Evolutionary conservation across 2,888 invertebrate genomes (phyloP), one percentile per base, ranked within the genome.

Genomic region (Megastigmus dorsalis): DNA sequence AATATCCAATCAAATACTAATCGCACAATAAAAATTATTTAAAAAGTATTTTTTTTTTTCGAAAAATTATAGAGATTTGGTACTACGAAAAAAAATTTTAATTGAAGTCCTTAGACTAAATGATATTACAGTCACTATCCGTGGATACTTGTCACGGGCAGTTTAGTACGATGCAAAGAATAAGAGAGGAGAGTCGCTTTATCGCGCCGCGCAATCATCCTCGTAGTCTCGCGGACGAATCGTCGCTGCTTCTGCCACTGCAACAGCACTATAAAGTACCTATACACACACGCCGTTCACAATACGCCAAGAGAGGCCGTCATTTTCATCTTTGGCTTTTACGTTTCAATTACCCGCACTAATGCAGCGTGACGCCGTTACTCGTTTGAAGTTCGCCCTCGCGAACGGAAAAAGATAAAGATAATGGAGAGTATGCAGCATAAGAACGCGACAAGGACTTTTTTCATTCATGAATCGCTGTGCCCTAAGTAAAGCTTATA

Each of bases 341-440:
- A 79, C 78, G 80, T 75, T 79, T 79, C 79, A 81, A 83, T 83
- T 81, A 78, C 72, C 36, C 50, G 69, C 75, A 77, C 70, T 79
- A 75, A 80, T 81, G 81, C 80, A n/a, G n/a, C n/a, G n/a, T n/a
- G n/a, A n/a, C 80, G 80, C 77, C 69, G 79, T 78, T 82, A 77
- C n/a, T n/a, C n/a, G n/a, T n/a, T 80, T 82, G 74, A 73, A 70
- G 52, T 68, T 74, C 63, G 68, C 71, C 72, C 71, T 62, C 1
- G 20, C 23, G 20, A 18, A 28, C 5, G 43, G 15, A 60, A 62
- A 43, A 23, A 54, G 3, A 57, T n/a, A 48, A 48, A 10, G 18
- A 6, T n/a, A n/a, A n/a, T n/a, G n/a, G n/a, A n/a, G n/a, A n/a
- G n/a, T n/a, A n/a, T n/a, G n/a, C n/a, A n/a, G n/a, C n/a, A n/a